phyloP scores from a whole-genome alignment of 2,113 vertebrate genomes.

The Pelmatolapia mariae region DNA sequence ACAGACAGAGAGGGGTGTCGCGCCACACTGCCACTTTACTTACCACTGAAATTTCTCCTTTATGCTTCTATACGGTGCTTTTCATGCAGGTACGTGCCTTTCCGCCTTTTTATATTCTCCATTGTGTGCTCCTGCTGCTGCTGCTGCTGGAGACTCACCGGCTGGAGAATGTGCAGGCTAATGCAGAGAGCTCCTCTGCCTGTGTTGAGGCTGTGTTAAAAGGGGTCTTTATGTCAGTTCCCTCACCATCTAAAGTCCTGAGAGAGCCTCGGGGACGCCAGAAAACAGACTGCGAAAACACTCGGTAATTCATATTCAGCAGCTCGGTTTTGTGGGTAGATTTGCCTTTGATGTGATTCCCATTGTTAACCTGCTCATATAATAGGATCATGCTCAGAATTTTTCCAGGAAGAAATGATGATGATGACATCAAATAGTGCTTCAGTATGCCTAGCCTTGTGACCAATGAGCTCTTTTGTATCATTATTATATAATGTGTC shows the following conservation, averaged over 20 bases:
- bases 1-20: conserved; percentile 5
- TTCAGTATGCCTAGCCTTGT: not conserved
- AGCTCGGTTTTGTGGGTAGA: not conserved
- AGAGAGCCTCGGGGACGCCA: not conserved
- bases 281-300: not conserved
- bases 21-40: conserved; percentile 8
- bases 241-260: not conserved
- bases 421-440: not conserved
- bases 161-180: not conserved
- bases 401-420: not conserved
- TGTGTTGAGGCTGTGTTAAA: not conserved
- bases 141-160: not conserved
- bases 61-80: not conserved
- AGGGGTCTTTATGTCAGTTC: not conserved
- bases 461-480: not conserved
- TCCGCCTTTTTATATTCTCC: not conserved
- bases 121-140: not conserved
- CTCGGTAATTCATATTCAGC: not conserved
- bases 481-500: not conserved
- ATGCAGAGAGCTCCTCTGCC: not conserved
- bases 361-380: not conserved
- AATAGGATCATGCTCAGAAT: not conserved
- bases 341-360: not conserved
- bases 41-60: not conserved
- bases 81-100: not conserved